Percentiles rank a stretch among this genome's conserved stretches.
Evolutionary conservation across 1,140 invertebrate species (phyloP).

Genomic region (Sogatella furcifera): DNA sequence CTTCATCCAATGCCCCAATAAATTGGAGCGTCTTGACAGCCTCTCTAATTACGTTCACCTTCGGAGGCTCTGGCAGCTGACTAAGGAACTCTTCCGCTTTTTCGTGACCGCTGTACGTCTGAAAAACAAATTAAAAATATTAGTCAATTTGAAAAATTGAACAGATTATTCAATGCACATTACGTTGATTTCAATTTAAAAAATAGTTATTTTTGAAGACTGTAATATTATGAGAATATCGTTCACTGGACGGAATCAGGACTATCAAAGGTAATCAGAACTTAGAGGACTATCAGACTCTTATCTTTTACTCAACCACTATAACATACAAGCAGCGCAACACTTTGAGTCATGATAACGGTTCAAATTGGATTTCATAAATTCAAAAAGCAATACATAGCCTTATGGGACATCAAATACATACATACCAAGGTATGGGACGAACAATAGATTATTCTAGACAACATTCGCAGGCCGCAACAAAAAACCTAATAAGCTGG

Average conservation of each 20-base stretch:
- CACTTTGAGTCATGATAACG: no score
- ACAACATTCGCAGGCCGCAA: no score
- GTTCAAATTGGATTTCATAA: not conserved
- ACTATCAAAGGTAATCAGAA: not conserved
- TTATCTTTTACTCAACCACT: no score
- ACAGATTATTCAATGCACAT: no score
- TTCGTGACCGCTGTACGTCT: constrained; percentile 33
- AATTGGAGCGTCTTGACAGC: constrained; percentile 41
- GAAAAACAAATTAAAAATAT: not conserved
- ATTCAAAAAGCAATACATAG: not conserved
- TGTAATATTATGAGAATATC: no score
- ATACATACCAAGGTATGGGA: not conserved
- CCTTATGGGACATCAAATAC: no score
- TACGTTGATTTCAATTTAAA: no score
- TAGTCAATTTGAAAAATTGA: no score
- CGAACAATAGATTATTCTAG: not conserved
- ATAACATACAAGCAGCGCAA: no score
- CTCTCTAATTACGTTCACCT: constrained; percentile 29
- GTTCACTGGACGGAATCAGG: not conserved
- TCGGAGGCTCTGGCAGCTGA: constrained; percentile 44
- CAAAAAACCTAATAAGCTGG: not conserved
- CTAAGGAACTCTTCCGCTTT: constrained; percentile 39
- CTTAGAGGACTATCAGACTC: no score
- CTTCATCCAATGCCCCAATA: constrained; percentile 40
- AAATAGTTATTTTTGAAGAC: no score